Conservation (phyloP, 2,113 vertebrate species). For the Oreochromis spilurus region DNA sequence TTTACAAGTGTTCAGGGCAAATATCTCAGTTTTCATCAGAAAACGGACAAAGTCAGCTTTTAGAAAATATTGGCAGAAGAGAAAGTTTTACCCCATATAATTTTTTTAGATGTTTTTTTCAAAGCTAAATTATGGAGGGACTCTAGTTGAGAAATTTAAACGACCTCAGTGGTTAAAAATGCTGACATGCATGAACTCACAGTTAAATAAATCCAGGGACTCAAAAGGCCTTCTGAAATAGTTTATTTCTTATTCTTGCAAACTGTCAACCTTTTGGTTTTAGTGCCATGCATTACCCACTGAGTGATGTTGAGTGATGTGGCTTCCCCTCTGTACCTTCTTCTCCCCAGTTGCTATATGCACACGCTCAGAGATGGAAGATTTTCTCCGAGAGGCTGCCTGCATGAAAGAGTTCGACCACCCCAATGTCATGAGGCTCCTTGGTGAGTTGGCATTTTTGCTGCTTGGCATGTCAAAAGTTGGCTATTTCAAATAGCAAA, state of each 20-base stretch:
- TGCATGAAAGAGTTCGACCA: constrained; percentile 97
- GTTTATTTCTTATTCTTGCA: background rate
- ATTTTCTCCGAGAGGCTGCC: constrained; percentile 87
- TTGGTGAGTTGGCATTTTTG: constrained; percentile 70
- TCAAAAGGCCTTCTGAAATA: background rate
- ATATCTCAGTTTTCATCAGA: constrained; percentile 1
- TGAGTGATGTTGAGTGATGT: background rate
- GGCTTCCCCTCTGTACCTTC: background rate
- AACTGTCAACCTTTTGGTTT: background rate
- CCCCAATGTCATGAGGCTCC: constrained; percentile 86
- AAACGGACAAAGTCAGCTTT: constrained; percentile 17
- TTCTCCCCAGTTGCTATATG: constrained; percentile 82
- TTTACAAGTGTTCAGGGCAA: background rate
- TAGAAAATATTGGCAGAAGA: constrained; percentile 5
- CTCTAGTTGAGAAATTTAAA: background rate
- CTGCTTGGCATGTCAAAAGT: background rate
- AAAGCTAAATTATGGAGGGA: background rate
- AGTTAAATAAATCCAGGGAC: background rate
- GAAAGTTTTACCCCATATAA: background rate
- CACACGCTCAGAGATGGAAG: constrained; percentile 88
- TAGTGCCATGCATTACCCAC: background rate
- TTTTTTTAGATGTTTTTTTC: background rate
- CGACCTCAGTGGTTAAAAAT: background rate
- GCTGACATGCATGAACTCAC: background rate
- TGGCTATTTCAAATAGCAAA: background rate